Percentiles rank a stretch among this genome's conserved stretches.
These are phyloP conservation scores for Epinephelus cyanopodus DNA, from an alignment of 2,113 vertebrate genomes.

Conservation along the genomic window DNA sequence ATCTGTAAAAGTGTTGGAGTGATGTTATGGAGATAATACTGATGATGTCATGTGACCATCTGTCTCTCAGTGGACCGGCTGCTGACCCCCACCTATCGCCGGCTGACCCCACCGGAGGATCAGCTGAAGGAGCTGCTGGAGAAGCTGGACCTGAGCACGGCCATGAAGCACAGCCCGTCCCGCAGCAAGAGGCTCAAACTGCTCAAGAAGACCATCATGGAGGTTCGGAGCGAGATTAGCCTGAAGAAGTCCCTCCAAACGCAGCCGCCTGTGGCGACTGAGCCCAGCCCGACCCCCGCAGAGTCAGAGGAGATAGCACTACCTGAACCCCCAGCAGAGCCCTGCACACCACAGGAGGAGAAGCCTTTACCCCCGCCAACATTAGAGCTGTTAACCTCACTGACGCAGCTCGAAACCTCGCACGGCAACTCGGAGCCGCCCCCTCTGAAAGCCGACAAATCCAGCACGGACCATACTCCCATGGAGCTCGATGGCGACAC, in stretches of 20 bases:
- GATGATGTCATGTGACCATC: constrained; percentile 10
- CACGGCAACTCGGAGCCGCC: constrained; percentile 90
- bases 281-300: constrained; percentile 75
- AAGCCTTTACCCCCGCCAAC: constrained; percentile 88
- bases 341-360: constrained; percentile 86
- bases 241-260: constrained; percentile 83
- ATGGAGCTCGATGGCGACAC: constrained; percentile 89
- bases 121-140: constrained; percentile 94
- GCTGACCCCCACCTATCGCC: constrained; percentile 90
- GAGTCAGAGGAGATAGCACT: constrained; percentile 53
- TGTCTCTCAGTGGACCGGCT: constrained; percentile 91
- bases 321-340: constrained; percentile 63
- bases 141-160: constrained; percentile 92
- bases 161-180: constrained; percentile 96
- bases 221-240: constrained; percentile 90
- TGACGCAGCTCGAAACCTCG: constrained; percentile 88
- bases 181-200: constrained; percentile 95
- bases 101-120: constrained; percentile 89
- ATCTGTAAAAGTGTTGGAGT: no score
- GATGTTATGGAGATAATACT: background rate
- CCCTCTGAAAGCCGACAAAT: constrained; percentile 88
- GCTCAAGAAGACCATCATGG: constrained; percentile 92
- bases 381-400: constrained; percentile 91
- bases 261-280: constrained; percentile 63
- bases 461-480: constrained; percentile 88